Percentiles rank a stretch among this genome's conserved stretches.
These are phyloP conservation scores for Cephonodes hylas DNA, from an alignment of 2,888 invertebrate species.

Conservation along the genomic window DNA sequence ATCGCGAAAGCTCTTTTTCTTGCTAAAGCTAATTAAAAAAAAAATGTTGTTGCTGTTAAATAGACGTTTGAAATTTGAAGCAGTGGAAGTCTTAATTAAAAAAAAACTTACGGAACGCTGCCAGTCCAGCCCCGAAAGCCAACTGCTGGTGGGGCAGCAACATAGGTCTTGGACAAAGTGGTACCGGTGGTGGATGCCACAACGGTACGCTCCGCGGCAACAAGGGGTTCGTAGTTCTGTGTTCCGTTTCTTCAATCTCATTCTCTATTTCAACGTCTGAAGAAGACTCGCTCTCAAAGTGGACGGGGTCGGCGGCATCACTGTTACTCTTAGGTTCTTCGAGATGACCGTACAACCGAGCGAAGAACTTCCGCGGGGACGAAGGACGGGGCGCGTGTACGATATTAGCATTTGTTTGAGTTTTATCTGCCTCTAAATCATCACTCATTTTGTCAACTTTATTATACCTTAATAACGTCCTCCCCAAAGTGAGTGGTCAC, in stretches of 20 bases:
- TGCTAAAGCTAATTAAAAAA: too few relatives aligned
- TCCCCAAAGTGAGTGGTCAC: conserved; percentile 42
- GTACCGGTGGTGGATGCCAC: conserved; percentile 65
- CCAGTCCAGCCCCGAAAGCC: conserved; percentile 82
- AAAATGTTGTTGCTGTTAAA: too few relatives aligned
- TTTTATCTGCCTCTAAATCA: conserved; percentile 32
- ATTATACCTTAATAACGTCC: conserved; percentile 41
- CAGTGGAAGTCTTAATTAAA: background rate
- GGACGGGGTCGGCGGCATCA: conserved; percentile 33
- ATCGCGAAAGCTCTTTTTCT: too few relatives aligned
- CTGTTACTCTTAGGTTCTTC: conserved; percentile 66
- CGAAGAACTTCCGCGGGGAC: conserved; percentile 90
- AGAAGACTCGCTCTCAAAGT: conserved; percentile 65
- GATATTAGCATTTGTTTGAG: conserved; percentile 36
- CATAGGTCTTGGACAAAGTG: conserved; percentile 69
- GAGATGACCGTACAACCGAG: conserved; percentile 89
- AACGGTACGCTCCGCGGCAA: conserved; percentile 37
- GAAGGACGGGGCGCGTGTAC: conserved; percentile 81
- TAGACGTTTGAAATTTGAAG: too few relatives aligned
- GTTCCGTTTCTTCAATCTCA: conserved; percentile 39
- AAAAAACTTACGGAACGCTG: conserved; percentile 78
- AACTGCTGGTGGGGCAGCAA: conserved; percentile 72
- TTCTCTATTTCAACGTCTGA: conserved; percentile 72
- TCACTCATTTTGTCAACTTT: conserved; percentile 42
- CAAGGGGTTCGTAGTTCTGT: conserved; percentile 19